A percentile compares a stretch with the other conserved stretches of the same genome.
phyloP scores from a whole-genome alignment of 1,140 invertebrate species.

The Lucilia sericata region DNA sequence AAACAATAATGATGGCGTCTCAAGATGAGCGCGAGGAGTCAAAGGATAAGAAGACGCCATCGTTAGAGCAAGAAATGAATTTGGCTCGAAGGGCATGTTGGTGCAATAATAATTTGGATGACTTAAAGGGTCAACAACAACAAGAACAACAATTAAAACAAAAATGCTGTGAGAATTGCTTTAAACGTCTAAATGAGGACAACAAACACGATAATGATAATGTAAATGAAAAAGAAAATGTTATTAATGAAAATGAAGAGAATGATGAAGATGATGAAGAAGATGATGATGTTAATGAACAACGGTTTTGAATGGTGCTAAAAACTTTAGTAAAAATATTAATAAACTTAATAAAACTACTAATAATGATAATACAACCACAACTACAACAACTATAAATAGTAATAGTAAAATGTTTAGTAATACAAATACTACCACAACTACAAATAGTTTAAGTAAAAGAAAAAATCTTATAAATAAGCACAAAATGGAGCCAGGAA shows the following conservation, averaged over 20 bases:
- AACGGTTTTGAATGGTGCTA: slow-evolving; percentile 51
- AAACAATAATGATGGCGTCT: too few relatives aligned
- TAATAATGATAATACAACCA: slow-evolving; percentile 45
- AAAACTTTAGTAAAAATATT: slow-evolving; percentile 47
- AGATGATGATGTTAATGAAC: slow-evolving; percentile 40
- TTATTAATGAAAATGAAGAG: slow-evolving; percentile 28
- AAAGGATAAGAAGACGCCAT: background rate
- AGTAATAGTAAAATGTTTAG: slow-evolving; percentile 45
- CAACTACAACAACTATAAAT: slow-evolving; percentile 35
- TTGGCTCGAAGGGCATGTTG: slow-evolving; percentile 63
- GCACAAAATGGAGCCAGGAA: background rate
- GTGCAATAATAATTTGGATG: slow-evolving; percentile 46
- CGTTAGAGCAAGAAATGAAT: slow-evolving; percentile 63
- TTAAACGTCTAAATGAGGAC: slow-evolving; percentile 36
- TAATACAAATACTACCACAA: slow-evolving; percentile 44
- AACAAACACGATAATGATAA: slow-evolving; percentile 25
- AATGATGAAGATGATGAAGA: slow-evolving; percentile 29
- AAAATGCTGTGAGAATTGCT: slow-evolving; percentile 43
- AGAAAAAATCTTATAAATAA: slow-evolving; percentile 23
- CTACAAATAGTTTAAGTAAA: slow-evolving; percentile 45
- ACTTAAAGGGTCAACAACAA: background rate
- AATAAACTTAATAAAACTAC: slow-evolving; percentile 40
- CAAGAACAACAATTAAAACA: background rate
- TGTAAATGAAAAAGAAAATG: slow-evolving; percentile 13
- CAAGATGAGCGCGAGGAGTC: background rate